Percentiles rank a stretch among this genome's conserved stretches.
phyloP scores from a whole-genome alignment of 2,888 invertebrate genomes.

The Crossocerus cetratus region DNA sequence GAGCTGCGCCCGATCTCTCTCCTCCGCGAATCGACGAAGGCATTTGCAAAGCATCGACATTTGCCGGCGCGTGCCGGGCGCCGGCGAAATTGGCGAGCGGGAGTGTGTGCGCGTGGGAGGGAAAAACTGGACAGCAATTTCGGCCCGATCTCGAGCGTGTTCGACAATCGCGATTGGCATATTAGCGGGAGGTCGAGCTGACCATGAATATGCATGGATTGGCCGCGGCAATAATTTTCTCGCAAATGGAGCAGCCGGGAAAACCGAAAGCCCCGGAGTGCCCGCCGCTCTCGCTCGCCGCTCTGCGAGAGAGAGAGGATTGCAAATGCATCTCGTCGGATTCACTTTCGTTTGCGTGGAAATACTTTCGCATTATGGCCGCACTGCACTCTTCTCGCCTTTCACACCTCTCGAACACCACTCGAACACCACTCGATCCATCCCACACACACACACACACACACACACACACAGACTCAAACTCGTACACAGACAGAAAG shows the following conservation, averaged over 20 bases:
- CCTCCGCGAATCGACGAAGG: constrained; percentile 14
- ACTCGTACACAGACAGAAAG: no score
- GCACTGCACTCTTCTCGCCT: constrained; percentile 43
- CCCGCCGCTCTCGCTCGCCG: no score
- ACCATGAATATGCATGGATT: background rate
- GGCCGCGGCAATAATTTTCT: background rate
- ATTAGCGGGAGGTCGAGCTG: background rate
- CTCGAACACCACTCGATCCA: no score
- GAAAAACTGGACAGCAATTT: no score
- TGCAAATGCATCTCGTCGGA: constrained; percentile 11
- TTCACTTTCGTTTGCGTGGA: constrained; percentile 32
- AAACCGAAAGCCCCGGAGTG: background rate
- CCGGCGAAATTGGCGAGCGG: background rate
- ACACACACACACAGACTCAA: no score
- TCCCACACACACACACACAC: no score
- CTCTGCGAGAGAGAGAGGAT: background rate
- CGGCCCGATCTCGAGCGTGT: no score
- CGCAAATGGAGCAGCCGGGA: background rate
- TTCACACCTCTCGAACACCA: no score
- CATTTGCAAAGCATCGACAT: constrained; percentile 16
- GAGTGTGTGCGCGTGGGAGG: background rate
- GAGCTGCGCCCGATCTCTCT: constrained; percentile 41
- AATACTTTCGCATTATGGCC: constrained; percentile 27
- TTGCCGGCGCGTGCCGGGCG: no score
- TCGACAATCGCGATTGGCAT: background rate